A percentile compares a stretch with the other conserved stretches of the same genome.
These are phyloP conservation scores for Drosophila nr. perissopoda DNA, from an alignment of 2,888 invertebrate species.

Conservation along the genomic window DNA sequence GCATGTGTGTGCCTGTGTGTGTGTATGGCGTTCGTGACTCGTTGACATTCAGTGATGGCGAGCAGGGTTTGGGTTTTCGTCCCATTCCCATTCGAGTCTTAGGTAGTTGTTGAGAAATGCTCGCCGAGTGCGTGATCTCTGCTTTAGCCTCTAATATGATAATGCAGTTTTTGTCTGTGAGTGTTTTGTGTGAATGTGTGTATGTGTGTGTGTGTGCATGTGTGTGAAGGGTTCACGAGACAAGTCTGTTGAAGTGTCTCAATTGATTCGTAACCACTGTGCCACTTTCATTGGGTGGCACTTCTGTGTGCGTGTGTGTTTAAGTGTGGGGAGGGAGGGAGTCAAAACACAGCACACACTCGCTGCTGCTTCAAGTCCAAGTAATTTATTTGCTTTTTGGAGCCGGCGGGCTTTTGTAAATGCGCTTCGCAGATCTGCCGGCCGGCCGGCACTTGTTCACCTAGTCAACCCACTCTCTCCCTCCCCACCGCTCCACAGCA, in stretches of 20 bases:
- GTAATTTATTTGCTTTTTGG: slow-evolving; percentile 37
- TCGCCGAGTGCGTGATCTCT: slow-evolving; percentile 55
- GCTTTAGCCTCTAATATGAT: slow-evolving; percentile 56
- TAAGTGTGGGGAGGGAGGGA: slow-evolving; percentile 7
- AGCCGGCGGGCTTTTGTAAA: slow-evolving; percentile 18
- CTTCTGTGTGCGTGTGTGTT: not conserved
- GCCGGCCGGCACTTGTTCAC: slow-evolving; percentile 61
- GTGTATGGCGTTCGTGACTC: slow-evolving; percentile 64
- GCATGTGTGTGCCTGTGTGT: slow-evolving; percentile 3
- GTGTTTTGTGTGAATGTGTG: not conserved
- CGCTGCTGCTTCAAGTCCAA: slow-evolving; percentile 32
- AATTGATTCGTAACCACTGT: slow-evolving; percentile 50
- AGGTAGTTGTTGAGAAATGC: slow-evolving; percentile 46
- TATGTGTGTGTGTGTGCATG: not conserved
- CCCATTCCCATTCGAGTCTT: slow-evolving; percentile 11
- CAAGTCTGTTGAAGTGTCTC: slow-evolving; percentile 42
- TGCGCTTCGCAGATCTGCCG: slow-evolving; percentile 32
- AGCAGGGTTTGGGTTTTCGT: not conserved
- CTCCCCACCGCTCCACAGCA: slow-evolving; percentile 1
- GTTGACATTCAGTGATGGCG: slow-evolving; percentile 65
- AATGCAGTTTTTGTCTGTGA: slow-evolving; percentile 47
- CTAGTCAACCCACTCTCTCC: slow-evolving; percentile 27
- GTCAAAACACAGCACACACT: slow-evolving; percentile 15
- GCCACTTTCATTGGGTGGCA: slow-evolving; percentile 56
- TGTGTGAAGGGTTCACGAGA: slow-evolving; percentile 50